Percentiles rank a stretch among this genome's conserved stretches.
phyloP scores from a whole-genome alignment of 2,797 vertebrate genomes.

The Pempheris klunzingeri region DNA sequence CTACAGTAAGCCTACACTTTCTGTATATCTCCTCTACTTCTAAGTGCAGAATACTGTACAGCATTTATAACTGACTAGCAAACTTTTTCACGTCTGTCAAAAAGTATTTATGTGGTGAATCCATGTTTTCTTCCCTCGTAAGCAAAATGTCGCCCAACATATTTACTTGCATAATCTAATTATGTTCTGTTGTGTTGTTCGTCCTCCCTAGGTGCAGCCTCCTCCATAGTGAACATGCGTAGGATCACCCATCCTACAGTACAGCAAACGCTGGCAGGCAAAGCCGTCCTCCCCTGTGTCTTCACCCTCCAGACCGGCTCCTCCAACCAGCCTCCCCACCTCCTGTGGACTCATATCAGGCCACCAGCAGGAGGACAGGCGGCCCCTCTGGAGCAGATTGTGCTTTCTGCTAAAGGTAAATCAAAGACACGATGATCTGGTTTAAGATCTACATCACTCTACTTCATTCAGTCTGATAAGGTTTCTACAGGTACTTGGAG shows the following conservation, averaged over 20 bases:
- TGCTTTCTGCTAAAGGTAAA: constrained; percentile 84
- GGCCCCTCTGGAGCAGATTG: constrained; percentile 82
- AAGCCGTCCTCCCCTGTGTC: constrained; percentile 90
- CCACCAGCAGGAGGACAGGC: constrained; percentile 69
- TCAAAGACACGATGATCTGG: constrained; percentile 1
- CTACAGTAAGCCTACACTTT: constrained; percentile 22
- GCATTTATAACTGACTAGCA: constrained; percentile 17
- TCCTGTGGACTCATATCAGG: constrained; percentile 91
- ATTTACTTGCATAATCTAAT: constrained; percentile 27
- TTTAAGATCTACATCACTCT: background rate
- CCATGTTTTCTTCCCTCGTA: background rate
- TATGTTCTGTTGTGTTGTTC: background rate
- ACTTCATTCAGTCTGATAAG: background rate
- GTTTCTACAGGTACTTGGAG: background rate
- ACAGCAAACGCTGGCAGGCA: constrained; percentile 86
- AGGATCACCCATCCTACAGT: constrained; percentile 84
- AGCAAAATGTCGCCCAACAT: constrained; percentile 1
- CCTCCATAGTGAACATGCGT: constrained; percentile 88
- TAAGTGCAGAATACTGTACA: background rate
- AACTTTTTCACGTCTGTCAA: constrained; percentile 7
- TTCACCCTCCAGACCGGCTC: constrained; percentile 83
- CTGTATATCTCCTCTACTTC: constrained; percentile 1
- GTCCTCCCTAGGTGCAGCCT: constrained; percentile 75
- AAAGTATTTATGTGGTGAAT: constrained; percentile 7
- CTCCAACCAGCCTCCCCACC: constrained; percentile 76